Conservation (phyloP, 2,888 invertebrate genomes). For the Boloria euphrosyne region DNA sequence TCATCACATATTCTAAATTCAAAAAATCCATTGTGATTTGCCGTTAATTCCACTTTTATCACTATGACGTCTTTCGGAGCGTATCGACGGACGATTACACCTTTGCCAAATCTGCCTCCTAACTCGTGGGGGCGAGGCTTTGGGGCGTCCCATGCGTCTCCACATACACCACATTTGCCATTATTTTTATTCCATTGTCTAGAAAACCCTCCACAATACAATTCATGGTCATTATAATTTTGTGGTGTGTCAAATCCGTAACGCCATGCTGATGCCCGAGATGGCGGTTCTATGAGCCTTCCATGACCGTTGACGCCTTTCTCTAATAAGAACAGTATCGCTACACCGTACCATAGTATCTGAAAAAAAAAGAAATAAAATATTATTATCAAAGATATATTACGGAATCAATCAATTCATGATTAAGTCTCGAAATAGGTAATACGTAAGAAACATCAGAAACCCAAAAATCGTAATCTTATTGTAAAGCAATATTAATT, state of each 20-base stretch:
- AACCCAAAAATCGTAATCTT: too few relatives aligned
- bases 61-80: conserved; percentile 85
- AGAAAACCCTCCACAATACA: conserved; percentile 93
- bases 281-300: conserved; percentile 92
- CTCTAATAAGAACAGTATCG: conserved; percentile 55
- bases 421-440: too few relatives aligned
- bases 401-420: too few relatives aligned
- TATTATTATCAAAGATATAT: background rate
- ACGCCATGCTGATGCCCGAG: conserved; percentile 93
- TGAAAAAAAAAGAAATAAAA: conserved; percentile 48
- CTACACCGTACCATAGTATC: conserved; percentile 66
- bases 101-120: conserved; percentile 92
- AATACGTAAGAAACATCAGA: too few relatives aligned
- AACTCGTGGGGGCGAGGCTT: conserved; percentile 89
- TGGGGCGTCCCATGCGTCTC: conserved; percentile 90
- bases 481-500: too few relatives aligned
- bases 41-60: conserved; percentile 92
- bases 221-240: conserved; percentile 94
- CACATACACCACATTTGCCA: conserved; percentile 94
- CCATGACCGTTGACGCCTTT: conserved; percentile 84
- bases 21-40: conserved; percentile 93
- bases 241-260: conserved; percentile 94
- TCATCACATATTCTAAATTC: conserved; percentile 92
- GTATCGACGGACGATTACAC: conserved; percentile 91
- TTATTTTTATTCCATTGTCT: conserved; percentile 90